These are phyloP conservation scores for Acleris cristana DNA, from an alignment of 2,888 invertebrate genomes.

Conservation along the genomic window DNA sequence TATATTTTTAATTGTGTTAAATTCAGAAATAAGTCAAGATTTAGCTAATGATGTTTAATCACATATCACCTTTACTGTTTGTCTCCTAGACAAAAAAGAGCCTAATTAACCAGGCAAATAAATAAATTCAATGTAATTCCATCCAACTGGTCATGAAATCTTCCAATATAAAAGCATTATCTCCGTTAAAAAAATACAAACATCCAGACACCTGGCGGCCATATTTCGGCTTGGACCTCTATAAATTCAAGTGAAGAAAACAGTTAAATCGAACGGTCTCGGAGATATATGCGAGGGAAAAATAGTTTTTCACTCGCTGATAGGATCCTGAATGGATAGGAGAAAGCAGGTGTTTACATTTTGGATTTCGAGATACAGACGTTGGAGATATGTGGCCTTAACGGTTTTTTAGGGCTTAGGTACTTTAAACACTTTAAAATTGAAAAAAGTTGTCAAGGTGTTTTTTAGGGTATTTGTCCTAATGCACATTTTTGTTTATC, in stretches of 20 bases:
- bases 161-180: slow-evolving; percentile 11
- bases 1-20: too few species aligned
- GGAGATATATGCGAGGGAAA: slow-evolving; percentile 68
- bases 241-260: slow-evolving; percentile 77
- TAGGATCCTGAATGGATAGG: slow-evolving; percentile 36
- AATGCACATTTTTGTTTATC: too few species aligned
- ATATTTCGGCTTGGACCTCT: slow-evolving; percentile 50
- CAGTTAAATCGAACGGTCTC: slow-evolving; percentile 76
- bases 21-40: too few species aligned
- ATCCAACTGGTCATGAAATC: background rate
- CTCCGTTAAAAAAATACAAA: slow-evolving; percentile 30
- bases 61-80: too few species aligned
- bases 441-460: too few species aligned
- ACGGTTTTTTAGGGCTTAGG: too few species aligned
- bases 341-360: slow-evolving; percentile 32
- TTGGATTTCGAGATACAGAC: slow-evolving; percentile 19
- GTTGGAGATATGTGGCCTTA: background rate
- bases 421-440: too few species aligned
- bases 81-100: too few species aligned
- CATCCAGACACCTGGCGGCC: slow-evolving; percentile 35
- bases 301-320: slow-evolving; percentile 54
- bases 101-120: too few species aligned
- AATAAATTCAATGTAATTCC: too few species aligned
- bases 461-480: too few species aligned
- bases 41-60: too few species aligned